Percentiles rank a stretch among this genome's conserved stretches.
Conservation (phyloP, 2,888 invertebrate genomes). For the Bombylius discolor region DNA sequence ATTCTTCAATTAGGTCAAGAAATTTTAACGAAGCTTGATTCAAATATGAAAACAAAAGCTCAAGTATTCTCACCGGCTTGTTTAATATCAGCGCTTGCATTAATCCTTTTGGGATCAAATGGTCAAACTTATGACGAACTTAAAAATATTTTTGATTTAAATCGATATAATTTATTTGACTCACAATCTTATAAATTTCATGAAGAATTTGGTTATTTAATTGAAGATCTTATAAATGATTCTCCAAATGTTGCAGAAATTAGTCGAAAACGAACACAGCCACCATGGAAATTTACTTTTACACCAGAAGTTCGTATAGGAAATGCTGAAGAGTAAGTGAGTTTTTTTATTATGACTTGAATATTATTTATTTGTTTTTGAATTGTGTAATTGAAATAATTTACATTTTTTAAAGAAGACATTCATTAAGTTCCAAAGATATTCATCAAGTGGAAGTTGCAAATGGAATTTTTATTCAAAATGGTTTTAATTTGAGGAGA, state of each 20-base stretch:
- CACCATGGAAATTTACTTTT: neutral
- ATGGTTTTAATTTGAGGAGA: constrained; percentile 38
- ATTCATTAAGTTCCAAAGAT: neutral
- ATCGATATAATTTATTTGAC: constrained; percentile 12
- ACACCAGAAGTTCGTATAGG: no score
- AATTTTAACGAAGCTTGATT: neutral
- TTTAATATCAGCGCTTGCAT: constrained; percentile 52
- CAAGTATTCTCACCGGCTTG: constrained; percentile 51
- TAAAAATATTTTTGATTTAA: constrained; percentile 42
- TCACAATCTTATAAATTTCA: constrained; percentile 13
- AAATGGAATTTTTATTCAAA: constrained; percentile 42
- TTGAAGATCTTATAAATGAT: constrained; percentile 20
- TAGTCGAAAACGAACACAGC: neutral
- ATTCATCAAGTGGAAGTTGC: constrained; percentile 32
- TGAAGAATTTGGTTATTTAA: constrained; percentile 27
- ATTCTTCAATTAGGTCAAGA: neutral
- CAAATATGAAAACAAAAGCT: neutral
- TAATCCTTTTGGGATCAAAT: constrained; percentile 58
- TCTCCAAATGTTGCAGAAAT: neutral
- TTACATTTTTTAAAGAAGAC: no score
- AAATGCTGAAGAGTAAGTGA: no score
- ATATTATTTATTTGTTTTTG: no score
- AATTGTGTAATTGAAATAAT: no score
- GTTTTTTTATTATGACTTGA: no score
- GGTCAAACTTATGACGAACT: constrained; percentile 60